phyloP scores from a whole-genome alignment of 53 echinoderm and acorn worm species.

The Zoroaster sp. region DNA sequence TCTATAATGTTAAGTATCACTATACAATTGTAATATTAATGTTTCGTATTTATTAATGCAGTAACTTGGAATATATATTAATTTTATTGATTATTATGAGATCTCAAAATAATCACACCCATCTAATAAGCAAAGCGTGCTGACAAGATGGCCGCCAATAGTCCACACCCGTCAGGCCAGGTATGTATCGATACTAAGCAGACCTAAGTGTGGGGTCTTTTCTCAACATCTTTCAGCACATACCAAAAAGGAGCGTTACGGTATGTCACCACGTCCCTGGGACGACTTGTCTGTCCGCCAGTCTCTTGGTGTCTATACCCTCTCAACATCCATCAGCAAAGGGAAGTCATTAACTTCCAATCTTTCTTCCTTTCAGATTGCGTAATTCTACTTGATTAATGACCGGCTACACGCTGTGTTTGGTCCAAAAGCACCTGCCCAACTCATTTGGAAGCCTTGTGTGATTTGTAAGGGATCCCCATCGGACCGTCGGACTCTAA shows the following conservation, averaged over 20 bases:
- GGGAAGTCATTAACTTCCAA: conserved; percentile 40
- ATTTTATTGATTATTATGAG: not conserved
- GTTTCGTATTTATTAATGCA: too few relatives aligned
- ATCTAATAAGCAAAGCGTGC: not conserved
- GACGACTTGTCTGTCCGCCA: conserved; percentile 8
- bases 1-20: too few relatives aligned
- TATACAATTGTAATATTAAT: too few relatives aligned
- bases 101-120: conserved; percentile 9
- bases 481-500: not conserved
- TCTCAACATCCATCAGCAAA: conserved; percentile 8
- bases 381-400: conserved; percentile 48
- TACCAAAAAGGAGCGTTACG: not conserved
- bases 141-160: not conserved
- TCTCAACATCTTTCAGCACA: not conserved
- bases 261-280: conserved; percentile 21
- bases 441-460: conserved; percentile 9
- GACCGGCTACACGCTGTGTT: conserved; percentile 22
- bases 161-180: not conserved
- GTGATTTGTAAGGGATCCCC: not conserved
- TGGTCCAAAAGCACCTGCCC: conserved; percentile 1
- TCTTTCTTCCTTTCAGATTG: conserved; percentile 42
- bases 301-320: not conserved
- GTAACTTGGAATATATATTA: too few relatives aligned
- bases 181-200: not conserved
- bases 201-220: not conserved